Evolutionary conservation across 2,888 invertebrate species (phyloP), one percentile per base, ranked within the genome.

Genomic region (Strigamia crassipes): DNA sequence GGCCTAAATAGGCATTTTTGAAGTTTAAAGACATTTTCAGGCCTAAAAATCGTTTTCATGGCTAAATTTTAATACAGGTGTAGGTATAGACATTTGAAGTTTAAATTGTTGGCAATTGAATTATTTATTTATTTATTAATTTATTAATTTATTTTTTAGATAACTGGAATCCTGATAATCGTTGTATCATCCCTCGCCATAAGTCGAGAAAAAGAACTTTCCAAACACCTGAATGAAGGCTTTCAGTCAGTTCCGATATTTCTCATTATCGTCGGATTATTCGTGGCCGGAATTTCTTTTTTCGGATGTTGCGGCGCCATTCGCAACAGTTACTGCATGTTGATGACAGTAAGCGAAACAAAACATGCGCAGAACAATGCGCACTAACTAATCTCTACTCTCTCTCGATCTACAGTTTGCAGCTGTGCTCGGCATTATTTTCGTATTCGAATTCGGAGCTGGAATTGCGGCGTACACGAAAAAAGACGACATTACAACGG

Each of bases 291-390:
- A 81, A 94, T 97, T 18, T 96, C 97, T 79, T 97, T 97, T 91
- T 93, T 98, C 86, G 98, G 97, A 84, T 99, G 97, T 90, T 98
- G 97, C 86, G 98, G 98, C 51, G 97, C 98, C n/a, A 92, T 96
- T 82, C 95, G 95, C 87, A 97, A 99, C 89, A 97, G 95, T 88
- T 94, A 96, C 87, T 96, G 96, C 90, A 96, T 98, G 95, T 93
- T 97, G 83, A 92, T 96, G 84, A 94, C 95, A 83, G 97, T 97
- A 89, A 92, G 93, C 90, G n/a, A n/a, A n/a, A n/a, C n/a, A n/a
- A n/a, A n/a, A n/a, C n/a, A n/a, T n/a, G n/a, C n/a, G n/a, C n/a
- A n/a, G n/a, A n/a, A n/a, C n/a, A n/a, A n/a, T n/a, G n/a, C n/a
- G n/a, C n/a, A n/a, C 61, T 18, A 61, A 23, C 23, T 61, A 15